Percentiles rank a stretch among this genome's conserved stretches.
phyloP scores from a whole-genome alignment of 1,140 invertebrate genomes.

The Tetragonula clypearis region DNA sequence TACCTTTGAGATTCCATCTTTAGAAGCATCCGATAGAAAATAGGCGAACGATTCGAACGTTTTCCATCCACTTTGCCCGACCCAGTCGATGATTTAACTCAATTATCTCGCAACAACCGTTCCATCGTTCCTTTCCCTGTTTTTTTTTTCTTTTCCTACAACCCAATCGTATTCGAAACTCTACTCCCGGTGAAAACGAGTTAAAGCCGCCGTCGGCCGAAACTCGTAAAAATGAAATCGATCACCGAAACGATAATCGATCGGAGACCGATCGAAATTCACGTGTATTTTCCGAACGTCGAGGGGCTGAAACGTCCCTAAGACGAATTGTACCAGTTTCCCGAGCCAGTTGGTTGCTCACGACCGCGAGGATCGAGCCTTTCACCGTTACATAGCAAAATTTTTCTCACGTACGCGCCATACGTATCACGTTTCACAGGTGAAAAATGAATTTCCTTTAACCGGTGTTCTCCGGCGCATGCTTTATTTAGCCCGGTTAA shows the following conservation, averaged over 20 bases:
- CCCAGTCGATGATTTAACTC: neutral
- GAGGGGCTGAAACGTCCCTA: neutral
- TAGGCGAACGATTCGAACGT: neutral
- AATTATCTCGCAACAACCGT: neutral
- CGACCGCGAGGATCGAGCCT: neutral
- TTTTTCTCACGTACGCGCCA: constrained; percentile 43
- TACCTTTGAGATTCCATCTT: neutral
- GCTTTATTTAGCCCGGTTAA: constrained; percentile 49
- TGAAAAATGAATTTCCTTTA: constrained; percentile 48
- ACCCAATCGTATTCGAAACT: neutral
- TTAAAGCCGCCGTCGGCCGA: too few relatives aligned
- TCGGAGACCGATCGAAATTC: neutral
- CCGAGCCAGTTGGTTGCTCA: too few relatives aligned
- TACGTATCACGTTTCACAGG: neutral
- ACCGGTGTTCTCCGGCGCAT: constrained; percentile 16
- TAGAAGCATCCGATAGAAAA: neutral
- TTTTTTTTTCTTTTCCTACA: neutral
- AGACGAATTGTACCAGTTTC: neutral
- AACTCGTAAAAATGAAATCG: constrained; percentile 6
- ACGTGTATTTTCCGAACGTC: neutral
- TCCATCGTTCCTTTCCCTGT: neutral
- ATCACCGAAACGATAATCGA: neutral
- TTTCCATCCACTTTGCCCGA: neutral
- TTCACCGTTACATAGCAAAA: neutral
- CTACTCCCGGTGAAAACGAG: too few relatives aligned